Base-by-base conservation (phyloP, 2,888 invertebrate species). In the Hofmannophila pseudospretella region DNA sequence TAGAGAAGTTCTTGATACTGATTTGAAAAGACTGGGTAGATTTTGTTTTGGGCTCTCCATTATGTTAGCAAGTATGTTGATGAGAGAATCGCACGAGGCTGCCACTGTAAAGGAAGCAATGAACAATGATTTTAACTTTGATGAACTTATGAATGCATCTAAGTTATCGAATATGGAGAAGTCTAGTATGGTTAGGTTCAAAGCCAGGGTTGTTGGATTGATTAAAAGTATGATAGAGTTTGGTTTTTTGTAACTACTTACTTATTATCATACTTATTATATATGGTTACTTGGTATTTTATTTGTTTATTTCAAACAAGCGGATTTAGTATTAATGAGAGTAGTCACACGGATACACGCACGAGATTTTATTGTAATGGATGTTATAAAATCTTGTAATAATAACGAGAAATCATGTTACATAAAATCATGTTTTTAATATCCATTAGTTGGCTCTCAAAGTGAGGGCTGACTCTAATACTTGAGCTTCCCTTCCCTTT, bases 221-320 rank as follows among this genome's bases (percentile, higher is more conserved):
- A 34, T 67, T 10, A 44, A 59, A 0, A 55, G 58, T 36, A 55
- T 41, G n/a, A 32, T 26, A 4, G 38, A 49, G 0, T 55, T 66
- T 12, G 63, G 56, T 4, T 37, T 59, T 2, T 7, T 49, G 7
- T 44, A 45, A 26, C n/a, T 23, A 4, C n/a, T 4, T 23, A n/a
- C n/a, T 23, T 23, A n/a, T n/a, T n/a, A 23, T n/a, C n/a, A n/a
- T n/a, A n/a, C n/a, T n/a, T n/a, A n/a, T n/a, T n/a, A n/a, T n/a
- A n/a, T n/a, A n/a, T n/a, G n/a, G n/a, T n/a, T n/a, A n/a, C n/a
- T n/a, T n/a, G n/a, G n/a, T n/a, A n/a, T n/a, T n/a, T n/a, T n/a
- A n/a, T n/a, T n/a, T n/a, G n/a, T n/a, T n/a, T n/a, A n/a, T n/a
- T n/a, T n/a, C n/a, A n/a, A n/a, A n/a, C n/a, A n/a, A n/a, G n/a